These are phyloP conservation scores for Apotomis betuletana DNA, from an alignment of 2,888 invertebrate species.

Conservation along the genomic window DNA sequence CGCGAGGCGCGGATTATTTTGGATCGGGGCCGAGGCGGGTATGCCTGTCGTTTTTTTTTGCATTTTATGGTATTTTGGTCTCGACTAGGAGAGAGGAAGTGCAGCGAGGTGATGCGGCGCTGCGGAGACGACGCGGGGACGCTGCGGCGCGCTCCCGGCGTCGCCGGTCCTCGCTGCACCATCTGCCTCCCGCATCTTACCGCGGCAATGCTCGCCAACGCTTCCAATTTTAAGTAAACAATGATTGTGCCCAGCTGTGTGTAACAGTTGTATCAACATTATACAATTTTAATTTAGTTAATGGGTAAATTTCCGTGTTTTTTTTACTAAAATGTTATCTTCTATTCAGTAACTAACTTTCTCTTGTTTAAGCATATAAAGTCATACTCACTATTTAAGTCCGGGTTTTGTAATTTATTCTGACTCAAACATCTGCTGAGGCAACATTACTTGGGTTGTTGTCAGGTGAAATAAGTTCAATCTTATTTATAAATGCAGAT, in stretches of 20 bases:
- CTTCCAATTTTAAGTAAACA: not conserved
- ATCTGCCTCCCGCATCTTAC: not conserved
- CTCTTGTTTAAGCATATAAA: no score
- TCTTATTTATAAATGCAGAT: no score
- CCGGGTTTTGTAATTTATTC: no score
- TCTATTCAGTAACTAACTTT: no score
- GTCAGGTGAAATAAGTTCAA: no score
- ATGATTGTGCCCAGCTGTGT: not conserved
- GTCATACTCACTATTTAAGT: no score
- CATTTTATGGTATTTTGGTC: constrained; percentile 56
- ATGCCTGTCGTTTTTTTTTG: constrained; percentile 63
- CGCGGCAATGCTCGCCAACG: not conserved
- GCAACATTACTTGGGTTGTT: no score
- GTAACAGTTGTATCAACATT: constrained; percentile 25
- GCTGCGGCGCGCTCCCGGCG: not conserved
- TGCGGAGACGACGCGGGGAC: not conserved
- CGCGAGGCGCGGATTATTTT: constrained; percentile 62
- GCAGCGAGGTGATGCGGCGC: not conserved
- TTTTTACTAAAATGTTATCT: no score
- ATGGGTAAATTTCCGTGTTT: not conserved
- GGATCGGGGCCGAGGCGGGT: constrained; percentile 61
- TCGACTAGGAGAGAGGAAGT: constrained; percentile 39
- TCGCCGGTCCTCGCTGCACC: constrained; percentile 8
- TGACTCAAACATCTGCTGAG: no score
- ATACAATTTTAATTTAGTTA: not conserved